A percentile compares a stretch with the other conserved stretches of the same genome.
These are phyloP conservation scores for Pipistrellus pipistrellus DNA, from an alignment of 2,797 vertebrate species.

Conservation along the genomic window DNA sequence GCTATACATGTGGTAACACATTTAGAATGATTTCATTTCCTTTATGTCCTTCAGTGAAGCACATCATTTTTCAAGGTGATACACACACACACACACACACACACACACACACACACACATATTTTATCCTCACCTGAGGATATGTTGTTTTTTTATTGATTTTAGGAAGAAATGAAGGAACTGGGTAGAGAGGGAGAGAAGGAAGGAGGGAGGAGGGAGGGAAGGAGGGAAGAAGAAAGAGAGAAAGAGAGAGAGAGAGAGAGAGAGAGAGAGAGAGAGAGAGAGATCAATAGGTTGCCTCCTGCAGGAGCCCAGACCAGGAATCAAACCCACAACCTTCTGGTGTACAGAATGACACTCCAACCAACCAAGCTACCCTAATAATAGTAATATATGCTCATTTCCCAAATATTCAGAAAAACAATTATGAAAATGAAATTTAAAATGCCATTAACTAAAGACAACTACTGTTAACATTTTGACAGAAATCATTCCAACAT, in stretches of 20 bases:
- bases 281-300: not conserved
- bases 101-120: not conserved
- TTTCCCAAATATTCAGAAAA: slow-evolving; percentile 10
- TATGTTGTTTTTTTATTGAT: not conserved
- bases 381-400: not conserved
- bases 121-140: not conserved
- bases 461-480: not conserved
- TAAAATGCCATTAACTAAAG: not conserved
- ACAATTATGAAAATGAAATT: not conserved
- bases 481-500: not conserved
- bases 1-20: not conserved
- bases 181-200: not conserved
- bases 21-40: not conserved
- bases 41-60: not conserved
- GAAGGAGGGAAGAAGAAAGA: not conserved
- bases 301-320: not conserved
- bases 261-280: not conserved
- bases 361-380: not conserved
- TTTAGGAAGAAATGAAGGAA: not conserved
- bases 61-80: not conserved
- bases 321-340: not conserved
- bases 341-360: not conserved
- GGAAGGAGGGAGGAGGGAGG: not conserved
- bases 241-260: not conserved
- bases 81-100: not conserved